These are phyloP conservation scores for Pipistrellus pipistrellus DNA, from an alignment of 2,797 vertebrate species.

Conservation along the genomic window DNA sequence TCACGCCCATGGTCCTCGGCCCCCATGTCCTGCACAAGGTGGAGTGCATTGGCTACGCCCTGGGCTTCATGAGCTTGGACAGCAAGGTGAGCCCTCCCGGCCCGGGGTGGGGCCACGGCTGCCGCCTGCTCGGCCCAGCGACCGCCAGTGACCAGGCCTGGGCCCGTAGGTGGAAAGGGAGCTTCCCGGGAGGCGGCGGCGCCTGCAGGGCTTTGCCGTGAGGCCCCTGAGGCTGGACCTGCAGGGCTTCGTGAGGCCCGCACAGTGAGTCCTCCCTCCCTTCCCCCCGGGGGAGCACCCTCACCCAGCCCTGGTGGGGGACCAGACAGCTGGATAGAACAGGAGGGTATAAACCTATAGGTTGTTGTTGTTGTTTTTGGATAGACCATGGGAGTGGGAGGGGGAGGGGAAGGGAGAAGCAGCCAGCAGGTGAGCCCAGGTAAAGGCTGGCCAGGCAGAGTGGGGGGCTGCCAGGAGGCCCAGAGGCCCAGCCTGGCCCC, in stretches of 20 bases:
- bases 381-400: not conserved
- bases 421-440: not conserved
- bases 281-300: too few relatives aligned
- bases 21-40: conserved; percentile 82
- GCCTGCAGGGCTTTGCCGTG: conserved; percentile 89
- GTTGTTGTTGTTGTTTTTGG: too few relatives aligned
- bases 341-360: too few relatives aligned
- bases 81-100: conserved; percentile 87
- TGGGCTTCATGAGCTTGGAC: conserved; percentile 95
- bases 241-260: conserved; percentile 88
- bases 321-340: too few relatives aligned
- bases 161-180: conserved; percentile 86
- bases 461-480: too few relatives aligned
- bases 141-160: not conserved
- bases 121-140: not conserved
- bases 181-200: conserved; percentile 89
- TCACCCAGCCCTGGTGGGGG: too few relatives aligned
- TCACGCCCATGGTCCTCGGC: conserved; percentile 91
- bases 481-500: rapidly evolving
- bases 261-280: conserved; percentile 90
- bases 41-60: conserved; percentile 88
- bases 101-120: not conserved
- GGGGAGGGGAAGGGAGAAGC: not conserved
- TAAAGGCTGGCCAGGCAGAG: not conserved
- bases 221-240: conserved; percentile 91